phyloP scores from a whole-genome alignment of 35 echinoderm and acorn worm species.

The Apostichopus japonicus region DNA sequence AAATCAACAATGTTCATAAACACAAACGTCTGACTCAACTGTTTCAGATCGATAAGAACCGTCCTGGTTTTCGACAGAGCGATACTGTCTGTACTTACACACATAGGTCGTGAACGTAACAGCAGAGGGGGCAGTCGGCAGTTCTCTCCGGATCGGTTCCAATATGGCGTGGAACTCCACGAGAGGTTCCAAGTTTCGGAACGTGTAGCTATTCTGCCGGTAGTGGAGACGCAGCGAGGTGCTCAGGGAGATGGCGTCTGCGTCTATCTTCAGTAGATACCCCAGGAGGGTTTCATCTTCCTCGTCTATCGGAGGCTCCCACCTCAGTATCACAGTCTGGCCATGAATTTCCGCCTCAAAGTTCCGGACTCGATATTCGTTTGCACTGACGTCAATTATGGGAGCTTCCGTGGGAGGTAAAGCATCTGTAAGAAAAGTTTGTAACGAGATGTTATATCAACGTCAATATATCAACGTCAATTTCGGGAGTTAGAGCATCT shows the following conservation, averaged over 20 bases:
- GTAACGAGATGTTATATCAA: background rate
- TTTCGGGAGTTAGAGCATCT: no score
- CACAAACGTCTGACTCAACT: no score
- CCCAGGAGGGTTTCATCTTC: conserved; percentile 40
- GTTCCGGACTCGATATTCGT: background rate
- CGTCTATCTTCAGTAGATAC: conserved; percentile 34
- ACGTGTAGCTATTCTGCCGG: conserved; percentile 32
- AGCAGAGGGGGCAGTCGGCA: background rate
- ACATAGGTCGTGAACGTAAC: conserved; percentile 47
- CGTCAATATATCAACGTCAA: no score
- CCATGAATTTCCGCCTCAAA: conserved; percentile 15
- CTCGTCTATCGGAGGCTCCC: background rate
- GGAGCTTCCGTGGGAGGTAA: background rate
- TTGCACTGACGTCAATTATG: background rate
- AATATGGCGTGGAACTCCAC: conserved; percentile 1
- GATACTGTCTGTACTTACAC: background rate
- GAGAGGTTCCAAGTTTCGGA: conserved; percentile 36
- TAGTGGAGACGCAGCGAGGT: conserved; percentile 37
- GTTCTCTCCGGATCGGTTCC: conserved; percentile 36
- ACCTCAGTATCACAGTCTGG: conserved; percentile 10
- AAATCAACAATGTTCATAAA: no score
- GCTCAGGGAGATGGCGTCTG: conserved; percentile 26
- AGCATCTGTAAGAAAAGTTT: conserved; percentile 4
- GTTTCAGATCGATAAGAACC: no score
- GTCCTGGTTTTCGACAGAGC: no score